Evolutionary conservation across 1,140 invertebrate genomes (phyloP).

Genomic region (Macrosteles quadrilineatus): DNA sequence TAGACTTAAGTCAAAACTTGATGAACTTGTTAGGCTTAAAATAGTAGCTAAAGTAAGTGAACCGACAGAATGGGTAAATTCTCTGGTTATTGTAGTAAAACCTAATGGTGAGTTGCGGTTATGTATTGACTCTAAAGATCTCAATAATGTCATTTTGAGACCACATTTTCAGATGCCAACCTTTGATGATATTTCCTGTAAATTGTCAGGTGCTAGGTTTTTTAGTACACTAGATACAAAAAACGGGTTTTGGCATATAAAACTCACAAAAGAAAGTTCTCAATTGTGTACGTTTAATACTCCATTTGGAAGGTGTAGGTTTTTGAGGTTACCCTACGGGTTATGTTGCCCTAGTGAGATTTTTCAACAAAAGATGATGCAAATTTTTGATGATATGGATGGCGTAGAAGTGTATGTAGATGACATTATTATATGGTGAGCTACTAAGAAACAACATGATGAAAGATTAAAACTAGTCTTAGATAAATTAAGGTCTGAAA

Average conservation of each 20-base stretch:
- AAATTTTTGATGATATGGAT: slow-evolving; percentile 46
- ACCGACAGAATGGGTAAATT: slow-evolving; percentile 52
- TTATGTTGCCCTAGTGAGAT: slow-evolving; percentile 49
- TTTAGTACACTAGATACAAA: slow-evolving; percentile 54
- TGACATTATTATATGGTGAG: slow-evolving; percentile 44
- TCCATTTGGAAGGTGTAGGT: slow-evolving; percentile 46
- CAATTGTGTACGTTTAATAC: slow-evolving; percentile 49
- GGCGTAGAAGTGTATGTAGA: slow-evolving; percentile 44
- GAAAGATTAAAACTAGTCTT: slow-evolving; percentile 41
- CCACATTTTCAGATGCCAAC: slow-evolving; percentile 50
- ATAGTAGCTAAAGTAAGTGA: slow-evolving; percentile 46
- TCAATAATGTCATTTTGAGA: slow-evolving; percentile 53
- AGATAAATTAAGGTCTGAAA: slow-evolving; percentile 21
- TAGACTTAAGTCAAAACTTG: slow-evolving; percentile 31
- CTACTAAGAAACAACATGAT: slow-evolving; percentile 35
- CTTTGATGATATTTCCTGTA: slow-evolving; percentile 48
- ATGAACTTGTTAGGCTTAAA: slow-evolving; percentile 39
- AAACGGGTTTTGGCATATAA: slow-evolving; percentile 52
- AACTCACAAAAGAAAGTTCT: slow-evolving; percentile 46
- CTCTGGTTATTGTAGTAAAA: slow-evolving; percentile 51
- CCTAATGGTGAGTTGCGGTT: slow-evolving; percentile 50
- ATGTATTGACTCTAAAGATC: slow-evolving; percentile 54
- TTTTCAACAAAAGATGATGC: slow-evolving; percentile 46
- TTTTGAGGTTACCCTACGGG: slow-evolving; percentile 47
- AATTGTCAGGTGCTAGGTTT: slow-evolving; percentile 47